Percentiles rank a stretch among this genome's conserved stretches.
Conservation (phyloP, 1,140 invertebrate species). For the Rhagoletis pomonella region DNA sequence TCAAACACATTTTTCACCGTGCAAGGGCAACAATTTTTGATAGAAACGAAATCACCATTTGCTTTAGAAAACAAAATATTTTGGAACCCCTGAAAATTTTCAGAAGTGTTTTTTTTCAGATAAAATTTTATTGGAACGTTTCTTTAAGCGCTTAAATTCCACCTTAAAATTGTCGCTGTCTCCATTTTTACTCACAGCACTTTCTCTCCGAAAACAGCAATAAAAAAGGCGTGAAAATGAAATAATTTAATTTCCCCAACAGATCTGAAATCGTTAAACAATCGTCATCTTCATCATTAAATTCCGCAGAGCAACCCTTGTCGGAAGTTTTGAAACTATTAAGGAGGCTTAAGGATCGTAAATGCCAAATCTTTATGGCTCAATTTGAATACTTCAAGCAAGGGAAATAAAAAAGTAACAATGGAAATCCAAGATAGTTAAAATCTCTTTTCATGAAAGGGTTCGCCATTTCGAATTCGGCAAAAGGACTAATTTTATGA, state of each 20-base stretch:
- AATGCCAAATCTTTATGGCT: constrained; percentile 10
- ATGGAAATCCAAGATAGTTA: background rate
- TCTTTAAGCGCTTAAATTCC: no score
- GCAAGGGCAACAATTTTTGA: no score
- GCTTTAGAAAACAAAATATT: no score
- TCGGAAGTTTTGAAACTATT: background rate
- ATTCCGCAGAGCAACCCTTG: background rate
- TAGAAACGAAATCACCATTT: no score
- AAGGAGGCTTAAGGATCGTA: background rate
- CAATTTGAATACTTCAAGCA: background rate
- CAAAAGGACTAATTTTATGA: background rate
- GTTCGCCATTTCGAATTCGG: background rate
- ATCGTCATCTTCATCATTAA: background rate
- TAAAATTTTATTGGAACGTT: no score
- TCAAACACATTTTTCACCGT: no score
- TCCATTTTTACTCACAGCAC: no score
- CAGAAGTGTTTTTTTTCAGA: no score
- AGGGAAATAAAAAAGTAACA: background rate
- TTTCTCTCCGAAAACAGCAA: background rate
- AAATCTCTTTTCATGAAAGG: background rate
- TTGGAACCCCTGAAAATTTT: no score
- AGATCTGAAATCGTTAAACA: background rate
- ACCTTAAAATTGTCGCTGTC: no score
- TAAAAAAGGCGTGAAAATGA: background rate
- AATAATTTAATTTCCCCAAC: background rate